Evolutionary conservation across 64 coral and sea anemone species (phyloP), one percentile per base, ranked within the genome.

Genomic region (Stichodactyla mertensii): DNA sequence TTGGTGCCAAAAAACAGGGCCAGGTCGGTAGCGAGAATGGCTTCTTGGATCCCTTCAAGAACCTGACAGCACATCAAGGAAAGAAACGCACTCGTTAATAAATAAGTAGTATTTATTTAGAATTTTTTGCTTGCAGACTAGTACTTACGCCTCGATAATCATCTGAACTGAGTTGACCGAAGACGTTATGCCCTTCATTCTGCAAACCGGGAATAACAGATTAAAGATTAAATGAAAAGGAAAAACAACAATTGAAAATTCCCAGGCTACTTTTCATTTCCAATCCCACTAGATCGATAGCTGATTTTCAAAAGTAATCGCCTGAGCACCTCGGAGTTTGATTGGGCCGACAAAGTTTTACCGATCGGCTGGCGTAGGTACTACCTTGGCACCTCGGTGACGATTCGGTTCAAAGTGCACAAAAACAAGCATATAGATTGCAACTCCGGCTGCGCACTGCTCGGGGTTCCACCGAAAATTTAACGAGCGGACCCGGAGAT

Each of bases 1-100:
- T 90, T 90, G 56, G 89, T 92, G 2, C 88, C 89, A 88, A 92
- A 92, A 31, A 99, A 99, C 55, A 86, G 5, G 28, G 83, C 67
- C 51, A 99, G 88, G 82, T 99, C 97, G 4, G 97, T 99, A 0
- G 93, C 97, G 28, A 99, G 82, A 59, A 99, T 99, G 9, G 90
- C 85, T 23, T 99, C 89, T 61, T 95, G 78, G 19, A 99, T 86
- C 58, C 89, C 66, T 69, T 92, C 90, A 62, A 99, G 27, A 20
- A 95, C 83, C 83, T 85, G 6, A 7, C 12, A 74, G 12, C 4
- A 23, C 10, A 74, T 12, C 22, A 24, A 24, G 20, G 69, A 7
- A 74, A 31, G 11, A 11, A 27, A 31, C 14, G 24, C 14, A 19
- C 36, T 45, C 36, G 36, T 45, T 31, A 13, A 3, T 11, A 0